These are phyloP conservation scores for Lamprologus callipterus DNA, from an alignment of 2,113 vertebrate species.

Conservation along the genomic window DNA sequence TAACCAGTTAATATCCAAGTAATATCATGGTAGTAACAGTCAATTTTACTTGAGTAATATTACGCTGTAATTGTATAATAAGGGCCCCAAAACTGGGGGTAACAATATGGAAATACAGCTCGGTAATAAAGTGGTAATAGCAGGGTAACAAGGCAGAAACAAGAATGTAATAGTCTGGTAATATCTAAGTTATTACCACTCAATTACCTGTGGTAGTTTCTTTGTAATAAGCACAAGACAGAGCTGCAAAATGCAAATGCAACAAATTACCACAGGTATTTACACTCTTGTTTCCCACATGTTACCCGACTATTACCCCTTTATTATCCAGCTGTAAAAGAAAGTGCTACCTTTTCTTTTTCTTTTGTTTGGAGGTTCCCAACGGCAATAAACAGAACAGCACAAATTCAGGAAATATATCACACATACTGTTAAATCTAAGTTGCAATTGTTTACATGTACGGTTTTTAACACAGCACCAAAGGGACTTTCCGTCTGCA, in stretches of 20 bases:
- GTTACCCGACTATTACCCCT: not conserved
- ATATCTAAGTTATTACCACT: not conserved
- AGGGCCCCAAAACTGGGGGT: fast-evolving
- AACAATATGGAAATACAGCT: fast-evolving
- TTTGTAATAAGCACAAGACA: not conserved
- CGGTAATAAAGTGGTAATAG: not conserved
- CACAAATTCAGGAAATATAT: not conserved
- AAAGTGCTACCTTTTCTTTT: not conserved
- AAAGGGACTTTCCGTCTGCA: not conserved
- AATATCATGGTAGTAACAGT: fast-evolving
- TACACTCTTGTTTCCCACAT: not conserved
- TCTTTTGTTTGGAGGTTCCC: not conserved
- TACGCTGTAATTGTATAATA: fast-evolving
- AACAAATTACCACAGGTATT: not conserved
- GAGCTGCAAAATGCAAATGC: not conserved
- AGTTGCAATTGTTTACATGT: not conserved
- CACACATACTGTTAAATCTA: not conserved
- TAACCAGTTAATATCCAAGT: not conserved
- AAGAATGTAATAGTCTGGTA: not conserved
- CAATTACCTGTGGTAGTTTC: not conserved
- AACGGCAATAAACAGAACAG: not conserved
- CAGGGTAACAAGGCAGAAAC: not conserved
- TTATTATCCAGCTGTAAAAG: not conserved
- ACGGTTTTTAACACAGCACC: not conserved
- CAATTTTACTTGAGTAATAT: not conserved